Base-by-base conservation (phyloP, 2,113 vertebrate species). In the Nerophis ophidion region DNA sequence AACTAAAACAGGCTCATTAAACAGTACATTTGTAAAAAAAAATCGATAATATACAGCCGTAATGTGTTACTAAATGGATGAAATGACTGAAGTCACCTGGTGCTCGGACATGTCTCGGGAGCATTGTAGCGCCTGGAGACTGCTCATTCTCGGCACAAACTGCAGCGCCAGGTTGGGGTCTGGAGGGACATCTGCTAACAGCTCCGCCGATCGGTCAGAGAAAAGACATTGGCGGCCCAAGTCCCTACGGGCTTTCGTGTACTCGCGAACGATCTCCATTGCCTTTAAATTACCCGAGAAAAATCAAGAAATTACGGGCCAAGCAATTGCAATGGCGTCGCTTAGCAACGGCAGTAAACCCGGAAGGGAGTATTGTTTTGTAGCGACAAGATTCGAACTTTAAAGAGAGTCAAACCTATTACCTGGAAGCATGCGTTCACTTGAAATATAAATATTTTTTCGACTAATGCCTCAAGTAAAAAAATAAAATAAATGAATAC, bases 191-290 rank as follows among this genome's bases (percentile, higher is more conserved):
- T 98, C 92, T 54, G 86, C 84, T 10, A 79, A 87, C 48, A 95
- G 78, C 72, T 91, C 89, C 0, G 91, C 89, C 0, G 77, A 74
- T 0, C 83, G 80, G 83, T 98, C 95, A 0, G 91, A 92, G 86
- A 98, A 92, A 48, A 54, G 84, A 80, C 92, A 94, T 7, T 91
- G 93, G 0, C 93, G 92, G 5, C 96, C 95, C 7, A 98, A 95
- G 35, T 96, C 91, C 0, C 84, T 86, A 66, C 95, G 94, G 51
- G 89, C 90, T 81, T 92, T 92, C 0, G 88, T 49, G 55, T 95
- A 96, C 14, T 93, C 91, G 0, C 92, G 86, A 7, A 86, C 81
- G 19, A 96, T 91, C 79, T 98, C 95, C 96, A 98, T 99, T 60
- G 13, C 26, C 26, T 46, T 59, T 5, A 59, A 47, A 13, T 8